These are phyloP conservation scores for Copidosoma floridanum DNA, from an alignment of 1,140 invertebrate species.

Conservation along the genomic window DNA sequence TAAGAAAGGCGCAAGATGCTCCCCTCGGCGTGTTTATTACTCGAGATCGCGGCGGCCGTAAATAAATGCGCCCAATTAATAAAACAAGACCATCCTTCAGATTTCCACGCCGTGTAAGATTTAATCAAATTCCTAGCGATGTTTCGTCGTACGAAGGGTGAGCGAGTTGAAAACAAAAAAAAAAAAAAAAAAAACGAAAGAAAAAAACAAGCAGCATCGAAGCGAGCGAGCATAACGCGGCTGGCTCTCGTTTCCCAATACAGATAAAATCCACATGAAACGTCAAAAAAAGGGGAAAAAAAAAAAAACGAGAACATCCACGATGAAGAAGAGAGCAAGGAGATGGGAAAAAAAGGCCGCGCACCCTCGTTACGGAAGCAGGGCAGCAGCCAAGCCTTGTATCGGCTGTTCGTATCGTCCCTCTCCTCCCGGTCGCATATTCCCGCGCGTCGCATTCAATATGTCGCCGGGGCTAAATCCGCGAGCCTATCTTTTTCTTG, in stretches of 20 bases:
- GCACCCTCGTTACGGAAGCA: neutral
- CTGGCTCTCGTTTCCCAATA: slow-evolving; percentile 8
- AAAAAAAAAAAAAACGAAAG: neutral
- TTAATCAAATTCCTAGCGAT: slow-evolving; percentile 6
- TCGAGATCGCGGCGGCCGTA: neutral
- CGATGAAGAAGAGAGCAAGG: neutral
- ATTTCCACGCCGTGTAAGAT: slow-evolving; percentile 11
- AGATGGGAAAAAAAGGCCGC: neutral
- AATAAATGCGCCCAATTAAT: neutral
- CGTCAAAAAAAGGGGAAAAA: neutral
- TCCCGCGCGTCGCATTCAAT: slow-evolving; percentile 26
- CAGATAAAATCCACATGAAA: slow-evolving; percentile 23
- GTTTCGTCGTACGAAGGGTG: too few relatives aligned
- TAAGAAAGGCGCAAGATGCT: too few relatives aligned
- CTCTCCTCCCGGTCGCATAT: slow-evolving; percentile 3
- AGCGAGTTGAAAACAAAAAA: too few relatives aligned
- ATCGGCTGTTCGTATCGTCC: slow-evolving; percentile 12
- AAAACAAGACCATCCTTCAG: slow-evolving; percentile 4
- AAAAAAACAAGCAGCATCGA: neutral
- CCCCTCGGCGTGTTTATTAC: too few relatives aligned
- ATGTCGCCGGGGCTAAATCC: slow-evolving; percentile 35
- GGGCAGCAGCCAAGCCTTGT: neutral
- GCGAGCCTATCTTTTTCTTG: slow-evolving; percentile 44
- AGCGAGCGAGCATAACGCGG: slow-evolving; percentile 10
- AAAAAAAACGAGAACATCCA: neutral